These are phyloP conservation scores for Xenopus petersii DNA, from an alignment of 2,797 vertebrate genomes.

Conservation along the genomic window DNA sequence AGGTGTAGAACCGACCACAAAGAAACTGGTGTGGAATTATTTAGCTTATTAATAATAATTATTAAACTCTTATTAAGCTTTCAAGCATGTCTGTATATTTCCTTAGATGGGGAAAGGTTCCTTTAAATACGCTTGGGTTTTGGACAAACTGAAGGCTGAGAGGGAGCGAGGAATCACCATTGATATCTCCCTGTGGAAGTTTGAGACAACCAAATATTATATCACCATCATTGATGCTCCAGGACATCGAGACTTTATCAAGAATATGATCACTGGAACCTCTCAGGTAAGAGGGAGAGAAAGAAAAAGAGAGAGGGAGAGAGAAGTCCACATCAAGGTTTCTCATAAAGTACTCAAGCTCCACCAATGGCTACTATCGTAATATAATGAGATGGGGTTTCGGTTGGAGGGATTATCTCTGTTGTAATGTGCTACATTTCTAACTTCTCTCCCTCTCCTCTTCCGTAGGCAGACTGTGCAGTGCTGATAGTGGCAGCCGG, in stretches of 20 bases:
- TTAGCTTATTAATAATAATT: no score
- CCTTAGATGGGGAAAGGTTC: slow-evolving; percentile 78
- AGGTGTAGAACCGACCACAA: no score
- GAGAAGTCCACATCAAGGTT: no score
- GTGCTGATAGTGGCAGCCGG: slow-evolving; percentile 74
- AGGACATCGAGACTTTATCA: slow-evolving; percentile 80
- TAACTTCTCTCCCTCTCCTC: background rate
- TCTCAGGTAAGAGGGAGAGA: slow-evolving; percentile 66
- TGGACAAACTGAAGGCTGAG: slow-evolving; percentile 79
- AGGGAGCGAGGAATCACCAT: slow-evolving; percentile 79
- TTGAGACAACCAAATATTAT: slow-evolving; percentile 72
- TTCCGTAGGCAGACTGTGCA: slow-evolving; percentile 69
- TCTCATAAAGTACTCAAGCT: no score
- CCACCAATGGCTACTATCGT: no score
- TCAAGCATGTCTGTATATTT: slow-evolving; percentile 5
- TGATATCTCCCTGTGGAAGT: slow-evolving; percentile 80
- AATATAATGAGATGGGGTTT: no score
- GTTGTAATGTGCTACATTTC: no score
- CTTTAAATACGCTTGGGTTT: slow-evolving; percentile 78
- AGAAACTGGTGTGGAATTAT: no score
- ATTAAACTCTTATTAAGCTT: no score
- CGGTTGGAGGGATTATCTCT: no score
- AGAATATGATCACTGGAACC: slow-evolving; percentile 83
- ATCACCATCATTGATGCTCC: slow-evolving; percentile 78
- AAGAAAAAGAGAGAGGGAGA: no score